Base-by-base conservation (phyloP, 53 echinoderm and acorn worm species). In the Echinometra lucunter region DNA sequence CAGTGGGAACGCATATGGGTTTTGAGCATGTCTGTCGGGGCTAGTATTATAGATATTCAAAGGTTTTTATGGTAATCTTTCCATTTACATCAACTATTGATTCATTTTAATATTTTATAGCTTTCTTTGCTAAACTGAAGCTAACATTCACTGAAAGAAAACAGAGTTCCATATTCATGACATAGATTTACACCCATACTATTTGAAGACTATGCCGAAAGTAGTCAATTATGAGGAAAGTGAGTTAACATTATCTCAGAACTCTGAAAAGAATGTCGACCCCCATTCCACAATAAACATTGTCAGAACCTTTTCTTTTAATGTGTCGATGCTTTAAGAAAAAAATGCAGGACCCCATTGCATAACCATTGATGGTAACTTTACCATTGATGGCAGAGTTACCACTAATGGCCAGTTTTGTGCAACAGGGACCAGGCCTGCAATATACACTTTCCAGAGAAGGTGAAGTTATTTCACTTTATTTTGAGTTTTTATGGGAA, bases 21-120 rank as follows among this genome's bases (percentile, higher is more conserved):
- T 90, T 89, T 25, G 49, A 89, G 74, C 49, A 74, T 69, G 91
- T 66, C 91, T 30, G 11, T 60, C 18, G 66, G 35, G 91, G 57
- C 63, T 60, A 17, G 58, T 57, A 37, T 89, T 19, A 58, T 37
- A 23, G 15, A 72, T 42, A 38, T 78, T 38, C 42, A 38, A 42
- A 78, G 78, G 42, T 78, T 35, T 78, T 1, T 40, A 42, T 4
- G 78, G 78, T 78, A 40, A 21, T 4, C 78, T 78, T 0, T 78
- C 42, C 78, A 40, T 78, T 42, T 40, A 21, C 42, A 78, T 38
- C 42, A 67, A 19, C 16, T 23, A 38, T 42, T 78, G 19, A 78
- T 42, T 78, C 78, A 78, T 78, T 6, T 40, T 5, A 78, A 21
- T 40, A 12, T 11, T 8, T 15, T 23, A 63, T 32, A 34, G 32